These are phyloP conservation scores for Halcyon senegalensis DNA, from an alignment of 2,113 vertebrate species.

Conservation along the genomic window DNA sequence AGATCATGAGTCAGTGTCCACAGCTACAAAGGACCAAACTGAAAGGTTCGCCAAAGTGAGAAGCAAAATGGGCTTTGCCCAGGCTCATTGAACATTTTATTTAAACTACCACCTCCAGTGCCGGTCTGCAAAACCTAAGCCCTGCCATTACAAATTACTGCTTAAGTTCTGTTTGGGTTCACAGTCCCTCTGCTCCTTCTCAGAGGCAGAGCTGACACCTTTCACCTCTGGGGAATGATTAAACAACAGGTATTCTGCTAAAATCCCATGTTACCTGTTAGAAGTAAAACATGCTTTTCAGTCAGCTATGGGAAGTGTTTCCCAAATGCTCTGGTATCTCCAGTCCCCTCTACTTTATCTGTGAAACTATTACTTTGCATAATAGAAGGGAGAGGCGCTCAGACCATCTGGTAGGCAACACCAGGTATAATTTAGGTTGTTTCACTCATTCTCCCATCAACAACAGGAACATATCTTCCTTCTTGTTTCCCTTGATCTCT, in stretches of 20 bases:
- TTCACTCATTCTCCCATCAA: neutral
- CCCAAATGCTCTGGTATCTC: neutral
- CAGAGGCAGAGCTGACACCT: neutral
- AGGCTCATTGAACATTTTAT: neutral
- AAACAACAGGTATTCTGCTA: neutral
- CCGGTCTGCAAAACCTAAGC: neutral
- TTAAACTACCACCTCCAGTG: neutral
- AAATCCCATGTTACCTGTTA: neutral
- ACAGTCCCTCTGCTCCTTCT: neutral
- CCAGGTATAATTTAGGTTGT: neutral
- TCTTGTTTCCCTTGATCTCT: neutral
- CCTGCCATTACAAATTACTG: neutral
- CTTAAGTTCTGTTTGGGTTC: neutral
- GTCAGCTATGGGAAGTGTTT: neutral
- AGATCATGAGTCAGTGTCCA: neutral
- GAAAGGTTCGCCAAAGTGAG: neutral
- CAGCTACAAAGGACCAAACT: neutral
- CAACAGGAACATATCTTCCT: neutral
- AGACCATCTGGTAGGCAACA: neutral
- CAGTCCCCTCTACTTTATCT: neutral
- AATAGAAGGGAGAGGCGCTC: neutral
- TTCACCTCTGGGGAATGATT: neutral
- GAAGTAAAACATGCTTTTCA: neutral
- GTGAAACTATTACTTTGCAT: neutral
- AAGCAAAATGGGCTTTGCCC: neutral